phyloP scores from a whole-genome alignment of 2,797 vertebrate species.

The Pantherophis vulpinus region DNA sequence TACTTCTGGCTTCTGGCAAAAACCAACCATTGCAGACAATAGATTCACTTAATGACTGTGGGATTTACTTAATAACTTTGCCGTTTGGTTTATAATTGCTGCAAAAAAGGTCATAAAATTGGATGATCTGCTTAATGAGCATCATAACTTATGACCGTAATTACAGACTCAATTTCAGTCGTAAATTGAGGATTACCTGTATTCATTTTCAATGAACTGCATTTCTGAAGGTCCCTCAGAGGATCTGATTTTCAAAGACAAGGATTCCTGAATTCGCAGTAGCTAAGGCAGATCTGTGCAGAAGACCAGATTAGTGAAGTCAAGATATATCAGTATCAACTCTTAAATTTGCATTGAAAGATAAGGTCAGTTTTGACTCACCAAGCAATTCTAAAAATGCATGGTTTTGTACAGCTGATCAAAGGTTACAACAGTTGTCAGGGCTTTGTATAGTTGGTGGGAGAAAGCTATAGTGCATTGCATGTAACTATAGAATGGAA shows the following conservation, averaged over 20 bases:
- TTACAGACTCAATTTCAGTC: neutral
- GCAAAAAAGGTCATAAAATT: neutral
- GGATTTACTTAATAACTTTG: neutral
- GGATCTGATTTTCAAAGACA: neutral
- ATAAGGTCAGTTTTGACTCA: neutral
- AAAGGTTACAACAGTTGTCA: neutral
- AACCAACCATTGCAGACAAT: neutral
- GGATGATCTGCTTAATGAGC: neutral
- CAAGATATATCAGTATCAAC: neutral
- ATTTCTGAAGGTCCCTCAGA: neutral
- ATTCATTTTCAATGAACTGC: neutral
- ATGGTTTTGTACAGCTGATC: neutral
- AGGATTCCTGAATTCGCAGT: neutral
- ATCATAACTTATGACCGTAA: neutral
- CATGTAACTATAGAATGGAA: neutral
- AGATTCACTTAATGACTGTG: neutral
- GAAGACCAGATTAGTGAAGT: neutral
- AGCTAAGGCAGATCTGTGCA: neutral
- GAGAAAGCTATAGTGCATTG: neutral
- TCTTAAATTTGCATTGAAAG: neutral
- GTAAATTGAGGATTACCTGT: neutral
- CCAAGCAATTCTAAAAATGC: neutral
- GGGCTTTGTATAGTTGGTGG: neutral
- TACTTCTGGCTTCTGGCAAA: neutral
- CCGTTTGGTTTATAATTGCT: neutral